Percentiles rank a stretch among this genome's conserved stretches.
These are phyloP conservation scores for Spinus pinus DNA, from an alignment of 2,797 vertebrate genomes.

Conservation along the genomic window DNA sequence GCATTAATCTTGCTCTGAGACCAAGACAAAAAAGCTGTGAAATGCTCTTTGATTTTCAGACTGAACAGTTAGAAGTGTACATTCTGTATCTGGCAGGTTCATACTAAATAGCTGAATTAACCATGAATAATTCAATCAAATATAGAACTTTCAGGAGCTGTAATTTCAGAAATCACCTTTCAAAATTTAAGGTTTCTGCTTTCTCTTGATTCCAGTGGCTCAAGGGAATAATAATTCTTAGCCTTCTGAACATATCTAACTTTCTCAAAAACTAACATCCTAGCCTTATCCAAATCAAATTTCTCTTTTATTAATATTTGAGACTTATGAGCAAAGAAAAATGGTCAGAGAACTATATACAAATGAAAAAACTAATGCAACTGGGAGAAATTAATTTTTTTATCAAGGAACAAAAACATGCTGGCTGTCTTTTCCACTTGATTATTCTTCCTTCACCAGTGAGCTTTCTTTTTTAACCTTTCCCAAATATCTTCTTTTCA, in stretches of 20 bases:
- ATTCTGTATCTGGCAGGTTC: background rate
- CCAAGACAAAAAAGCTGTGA: background rate
- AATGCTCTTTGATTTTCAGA: background rate
- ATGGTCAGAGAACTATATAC: background rate
- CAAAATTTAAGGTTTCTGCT: background rate
- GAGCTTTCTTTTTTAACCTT: background rate
- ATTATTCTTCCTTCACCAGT: background rate
- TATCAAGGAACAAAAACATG: background rate
- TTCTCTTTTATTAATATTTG: background rate
- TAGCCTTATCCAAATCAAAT: background rate
- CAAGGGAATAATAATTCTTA: background rate
- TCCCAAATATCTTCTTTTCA: background rate
- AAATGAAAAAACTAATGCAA: background rate
- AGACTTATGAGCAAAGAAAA: background rate
- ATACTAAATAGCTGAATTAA: background rate
- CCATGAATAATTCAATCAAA: background rate
- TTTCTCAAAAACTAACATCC: background rate
- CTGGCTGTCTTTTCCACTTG: background rate
- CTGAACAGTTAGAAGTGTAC: background rate
- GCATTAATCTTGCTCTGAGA: background rate
- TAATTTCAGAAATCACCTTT: background rate
- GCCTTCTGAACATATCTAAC: background rate
- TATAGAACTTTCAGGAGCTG: background rate
- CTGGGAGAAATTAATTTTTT: background rate
- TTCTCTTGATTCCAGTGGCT: background rate